These are phyloP conservation scores for Rhinogobius similis DNA, from an alignment of 2,113 vertebrate species.

Conservation along the genomic window DNA sequence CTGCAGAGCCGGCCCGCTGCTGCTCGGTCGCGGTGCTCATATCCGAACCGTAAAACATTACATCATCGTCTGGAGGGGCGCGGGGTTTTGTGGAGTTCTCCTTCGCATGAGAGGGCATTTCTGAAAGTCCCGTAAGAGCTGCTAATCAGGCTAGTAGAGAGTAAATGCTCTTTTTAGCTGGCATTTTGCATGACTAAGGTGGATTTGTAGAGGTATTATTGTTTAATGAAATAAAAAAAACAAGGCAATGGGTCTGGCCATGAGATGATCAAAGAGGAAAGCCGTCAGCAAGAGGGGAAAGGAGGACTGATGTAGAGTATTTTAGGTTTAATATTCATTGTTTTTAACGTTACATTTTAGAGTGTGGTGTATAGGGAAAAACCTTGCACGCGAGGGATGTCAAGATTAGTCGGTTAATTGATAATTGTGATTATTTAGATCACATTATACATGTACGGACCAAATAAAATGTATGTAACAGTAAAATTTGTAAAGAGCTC, in stretches of 20 bases:
- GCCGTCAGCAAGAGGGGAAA: background rate
- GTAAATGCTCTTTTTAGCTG: background rate
- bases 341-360: background rate
- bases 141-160: constrained; percentile 2
- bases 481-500: no score
- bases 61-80: constrained; percentile 66
- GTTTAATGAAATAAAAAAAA: background rate
- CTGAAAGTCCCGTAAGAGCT: constrained; percentile 18
- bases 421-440: no score
- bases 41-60: constrained; percentile 65
- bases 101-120: constrained; percentile 28
- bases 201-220: background rate
- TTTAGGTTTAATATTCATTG: background rate
- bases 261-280: background rate
- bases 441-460: no score
- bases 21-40: constrained; percentile 52
- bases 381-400: background rate
- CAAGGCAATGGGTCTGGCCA: background rate
- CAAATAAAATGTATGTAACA: no score
- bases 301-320: background rate
- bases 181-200: background rate
- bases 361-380: background rate
- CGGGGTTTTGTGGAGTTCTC: constrained; percentile 48
- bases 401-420: no score
- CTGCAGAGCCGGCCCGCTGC: constrained; percentile 25